phyloP scores from a whole-genome alignment of 2,888 invertebrate species.

The Polydrusus pterygomalis region DNA sequence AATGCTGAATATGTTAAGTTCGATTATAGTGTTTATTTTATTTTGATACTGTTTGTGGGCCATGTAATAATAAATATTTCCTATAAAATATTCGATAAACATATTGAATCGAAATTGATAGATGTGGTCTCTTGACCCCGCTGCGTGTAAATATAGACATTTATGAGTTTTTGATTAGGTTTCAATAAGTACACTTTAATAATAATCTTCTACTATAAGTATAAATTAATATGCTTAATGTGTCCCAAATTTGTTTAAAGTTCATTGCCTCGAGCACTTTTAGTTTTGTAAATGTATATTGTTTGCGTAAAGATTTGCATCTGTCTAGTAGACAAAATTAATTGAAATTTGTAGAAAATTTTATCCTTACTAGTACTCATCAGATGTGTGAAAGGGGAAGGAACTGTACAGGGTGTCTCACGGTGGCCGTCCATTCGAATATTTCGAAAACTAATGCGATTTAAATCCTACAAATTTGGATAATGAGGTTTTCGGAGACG shows the following conservation, averaged over 20 bases:
- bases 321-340: neutral
- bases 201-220: neutral
- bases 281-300: neutral
- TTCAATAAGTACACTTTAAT: slow-evolving; percentile 1
- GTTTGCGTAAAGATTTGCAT: too few species aligned
- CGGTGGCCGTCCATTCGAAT: too few species aligned
- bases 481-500: too few species aligned
- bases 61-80: neutral
- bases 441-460: too few species aligned
- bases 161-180: slow-evolving; percentile 33
- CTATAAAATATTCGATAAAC: neutral
- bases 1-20: too few species aligned
- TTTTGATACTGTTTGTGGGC: neutral
- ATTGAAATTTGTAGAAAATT: neutral
- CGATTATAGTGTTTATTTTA: neutral
- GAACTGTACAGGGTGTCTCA: too few species aligned
- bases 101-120: slow-evolving; percentile 27
- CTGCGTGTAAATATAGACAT: slow-evolving; percentile 27
- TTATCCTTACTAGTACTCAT: too few species aligned
- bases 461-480: too few species aligned
- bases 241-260: slow-evolving; percentile 16
- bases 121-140: slow-evolving; percentile 22
- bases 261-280: slow-evolving; percentile 19
- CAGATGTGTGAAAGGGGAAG: too few species aligned
- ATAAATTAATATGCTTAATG: neutral